Evolutionary conservation across 2,888 invertebrate genomes (phyloP).

Genomic region (Ametastegia equiseti): DNA sequence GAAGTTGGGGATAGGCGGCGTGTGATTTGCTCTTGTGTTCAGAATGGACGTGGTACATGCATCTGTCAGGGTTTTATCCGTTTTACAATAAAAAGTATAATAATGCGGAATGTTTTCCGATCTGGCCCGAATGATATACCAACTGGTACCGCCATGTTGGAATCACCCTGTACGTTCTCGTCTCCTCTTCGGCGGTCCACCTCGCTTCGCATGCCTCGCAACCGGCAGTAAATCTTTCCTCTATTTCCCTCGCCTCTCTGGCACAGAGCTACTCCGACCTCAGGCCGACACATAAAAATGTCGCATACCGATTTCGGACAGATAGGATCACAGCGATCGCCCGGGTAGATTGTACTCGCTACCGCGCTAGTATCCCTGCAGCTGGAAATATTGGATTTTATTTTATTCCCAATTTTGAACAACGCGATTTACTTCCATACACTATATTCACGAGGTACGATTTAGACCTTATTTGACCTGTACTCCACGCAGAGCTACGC

Average conservation of each 20-base stretch:
- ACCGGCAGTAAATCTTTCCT: constrained; percentile 48
- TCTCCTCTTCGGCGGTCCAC: constrained; percentile 44
- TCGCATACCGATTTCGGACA: constrained; percentile 58
- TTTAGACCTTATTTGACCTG: too few species aligned
- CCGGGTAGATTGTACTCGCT: constrained; percentile 24
- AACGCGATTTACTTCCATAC: neutral
- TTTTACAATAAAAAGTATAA: constrained; percentile 66
- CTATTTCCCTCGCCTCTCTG: constrained; percentile 9
- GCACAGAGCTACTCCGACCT: constrained; percentile 53
- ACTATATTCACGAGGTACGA: neutral
- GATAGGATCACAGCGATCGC: constrained; percentile 57
- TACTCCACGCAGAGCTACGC: too few species aligned
- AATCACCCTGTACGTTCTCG: constrained; percentile 46
- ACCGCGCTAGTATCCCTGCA: neutral
- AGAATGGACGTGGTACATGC: constrained; percentile 42
- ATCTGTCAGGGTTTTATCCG: constrained; percentile 63
- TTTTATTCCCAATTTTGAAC: constrained; percentile 6
- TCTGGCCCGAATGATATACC: constrained; percentile 62
- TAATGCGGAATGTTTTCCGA: constrained; percentile 65
- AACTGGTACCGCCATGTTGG: constrained; percentile 53
- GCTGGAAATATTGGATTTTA: constrained; percentile 36
- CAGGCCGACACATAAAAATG: constrained; percentile 49
- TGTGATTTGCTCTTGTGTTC: neutral
- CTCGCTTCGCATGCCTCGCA: constrained; percentile 46
- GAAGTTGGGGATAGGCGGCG: neutral